These are phyloP conservation scores for Alosa sapidissima DNA, from an alignment of 2,797 vertebrate species.

Conservation along the genomic window DNA sequence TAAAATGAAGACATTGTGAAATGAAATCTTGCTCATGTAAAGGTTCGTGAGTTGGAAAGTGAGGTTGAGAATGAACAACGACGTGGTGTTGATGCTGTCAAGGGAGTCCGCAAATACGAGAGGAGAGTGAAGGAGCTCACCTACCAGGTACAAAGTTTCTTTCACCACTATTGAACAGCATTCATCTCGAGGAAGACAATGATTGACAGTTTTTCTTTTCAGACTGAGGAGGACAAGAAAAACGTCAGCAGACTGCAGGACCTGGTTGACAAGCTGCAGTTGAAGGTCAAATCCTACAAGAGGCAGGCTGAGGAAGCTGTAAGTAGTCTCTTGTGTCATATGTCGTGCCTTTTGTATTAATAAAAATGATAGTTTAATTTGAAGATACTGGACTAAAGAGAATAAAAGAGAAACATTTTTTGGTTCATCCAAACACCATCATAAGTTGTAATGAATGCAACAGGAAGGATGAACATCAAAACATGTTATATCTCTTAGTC, in stretches of 20 bases:
- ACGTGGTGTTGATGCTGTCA: background rate
- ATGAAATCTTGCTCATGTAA: background rate
- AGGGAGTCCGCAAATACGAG: background rate
- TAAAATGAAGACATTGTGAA: too few species aligned
- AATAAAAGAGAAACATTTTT: too few species aligned
- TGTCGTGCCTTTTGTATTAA: too few species aligned
- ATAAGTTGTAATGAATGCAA: too few species aligned
- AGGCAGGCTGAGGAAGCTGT: slow-evolving; percentile 49
- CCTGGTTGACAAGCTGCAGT: slow-evolving; percentile 51
- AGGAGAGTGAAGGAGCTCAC: background rate
- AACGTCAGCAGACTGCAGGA: slow-evolving; percentile 47
- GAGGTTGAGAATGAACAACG: background rate
- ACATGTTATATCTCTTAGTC: too few species aligned
- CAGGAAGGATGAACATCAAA: too few species aligned
- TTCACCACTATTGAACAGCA: too few species aligned
- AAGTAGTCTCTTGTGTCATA: background rate
- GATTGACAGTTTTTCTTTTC: slow-evolving; percentile 52
- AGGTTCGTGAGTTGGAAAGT: background rate
- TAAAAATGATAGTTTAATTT: too few species aligned
- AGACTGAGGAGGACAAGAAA: slow-evolving; percentile 53
- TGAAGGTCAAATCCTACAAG: slow-evolving; percentile 52
- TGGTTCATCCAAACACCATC: too few species aligned
- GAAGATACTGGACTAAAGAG: too few species aligned
- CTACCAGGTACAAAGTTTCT: background rate
- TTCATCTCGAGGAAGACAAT: background rate